phyloP scores from a whole-genome alignment of 2,113 vertebrate species.

The Silurus glanis region DNA sequence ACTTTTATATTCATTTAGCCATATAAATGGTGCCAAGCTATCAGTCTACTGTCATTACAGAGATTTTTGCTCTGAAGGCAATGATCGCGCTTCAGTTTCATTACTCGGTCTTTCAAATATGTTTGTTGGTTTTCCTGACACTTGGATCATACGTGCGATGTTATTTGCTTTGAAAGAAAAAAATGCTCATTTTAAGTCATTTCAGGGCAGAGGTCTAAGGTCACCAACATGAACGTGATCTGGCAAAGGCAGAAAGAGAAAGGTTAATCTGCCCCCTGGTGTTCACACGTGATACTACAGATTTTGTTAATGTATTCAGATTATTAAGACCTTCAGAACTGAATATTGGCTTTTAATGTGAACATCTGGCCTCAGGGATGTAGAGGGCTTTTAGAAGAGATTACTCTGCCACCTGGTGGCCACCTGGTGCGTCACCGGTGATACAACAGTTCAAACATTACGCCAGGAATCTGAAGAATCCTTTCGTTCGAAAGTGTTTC shows the following conservation, averaged over 20 bases:
- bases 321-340: not conserved
- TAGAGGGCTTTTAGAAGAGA: slow-evolving; percentile 23
- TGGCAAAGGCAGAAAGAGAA: not conserved
- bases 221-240: not conserved
- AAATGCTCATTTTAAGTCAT: not conserved
- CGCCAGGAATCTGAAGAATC: not conserved
- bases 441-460: slow-evolving; percentile 28
- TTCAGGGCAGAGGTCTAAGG: not conserved
- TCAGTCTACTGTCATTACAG: not conserved
- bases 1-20: not conserved
- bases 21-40: not conserved
- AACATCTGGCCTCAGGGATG: slow-evolving; percentile 53
- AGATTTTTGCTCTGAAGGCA: not conserved
- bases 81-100: not conserved
- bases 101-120: not conserved
- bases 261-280: not conserved
- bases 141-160: not conserved
- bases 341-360: not conserved
- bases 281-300: slow-evolving; percentile 2
- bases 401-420: slow-evolving; percentile 47
- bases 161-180: not conserved
- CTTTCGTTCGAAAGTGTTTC: not conserved
- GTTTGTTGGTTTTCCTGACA: not conserved
- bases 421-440: slow-evolving; percentile 45
- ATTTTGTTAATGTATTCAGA: not conserved